Evolutionary conservation across 2,797 vertebrate genomes (phyloP).

Genomic region (Platalea minor): DNA sequence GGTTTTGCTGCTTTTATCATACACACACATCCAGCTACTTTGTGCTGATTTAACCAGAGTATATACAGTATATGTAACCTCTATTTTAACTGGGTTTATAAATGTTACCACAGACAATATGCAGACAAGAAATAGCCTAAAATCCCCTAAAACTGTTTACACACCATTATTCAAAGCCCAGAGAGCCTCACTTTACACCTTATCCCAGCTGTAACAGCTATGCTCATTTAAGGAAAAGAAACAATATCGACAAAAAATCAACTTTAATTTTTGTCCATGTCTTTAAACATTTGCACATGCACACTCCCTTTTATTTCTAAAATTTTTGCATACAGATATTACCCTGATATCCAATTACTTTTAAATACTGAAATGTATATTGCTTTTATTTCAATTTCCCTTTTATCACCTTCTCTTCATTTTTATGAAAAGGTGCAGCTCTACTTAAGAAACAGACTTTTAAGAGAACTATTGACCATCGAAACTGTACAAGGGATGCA

Average conservation of each 20-base stretch:
- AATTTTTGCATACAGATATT: not conserved
- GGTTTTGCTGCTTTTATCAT: not conserved
- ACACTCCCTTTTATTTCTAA: not conserved
- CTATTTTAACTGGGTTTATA: not conserved
- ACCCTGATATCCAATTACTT: not conserved
- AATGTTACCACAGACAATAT: not conserved
- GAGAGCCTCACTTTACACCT: not conserved
- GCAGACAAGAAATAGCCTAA: not conserved
- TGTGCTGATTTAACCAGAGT: not conserved
- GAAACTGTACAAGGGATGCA: not conserved
- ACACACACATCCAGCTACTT: not conserved
- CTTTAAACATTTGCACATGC: not conserved
- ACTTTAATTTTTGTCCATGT: not conserved
- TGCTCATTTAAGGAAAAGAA: not conserved
- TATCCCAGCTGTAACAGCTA: not conserved
- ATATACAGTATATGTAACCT: not conserved
- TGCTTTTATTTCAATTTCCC: not conserved
- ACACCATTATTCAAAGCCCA: not conserved
- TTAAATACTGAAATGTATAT: not conserved
- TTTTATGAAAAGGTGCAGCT: not conserved
- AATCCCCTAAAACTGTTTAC: not conserved
- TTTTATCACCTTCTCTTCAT: not conserved
- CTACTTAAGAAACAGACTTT: not conserved
- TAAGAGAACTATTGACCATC: not conserved
- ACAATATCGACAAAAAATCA: not conserved